Conservation (phyloP, 2,888 invertebrate genomes). For the Cylindroiulus punctatus region DNA sequence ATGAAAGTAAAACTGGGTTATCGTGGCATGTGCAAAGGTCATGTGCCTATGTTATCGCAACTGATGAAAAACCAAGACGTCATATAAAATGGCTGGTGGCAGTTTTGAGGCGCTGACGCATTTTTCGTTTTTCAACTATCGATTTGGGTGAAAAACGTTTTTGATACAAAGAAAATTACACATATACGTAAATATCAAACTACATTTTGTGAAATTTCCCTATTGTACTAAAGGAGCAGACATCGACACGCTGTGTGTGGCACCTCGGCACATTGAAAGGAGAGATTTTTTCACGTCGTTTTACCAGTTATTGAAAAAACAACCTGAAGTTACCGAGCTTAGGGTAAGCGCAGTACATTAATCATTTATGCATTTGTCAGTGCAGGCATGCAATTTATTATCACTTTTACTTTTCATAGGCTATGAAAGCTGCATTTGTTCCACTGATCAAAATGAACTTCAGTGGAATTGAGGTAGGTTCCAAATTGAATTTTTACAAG, state of each 20-base stretch:
- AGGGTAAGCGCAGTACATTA: conserved; percentile 72
- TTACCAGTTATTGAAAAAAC: conserved; percentile 86
- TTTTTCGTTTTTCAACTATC: too few species aligned
- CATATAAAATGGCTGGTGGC: too few species aligned
- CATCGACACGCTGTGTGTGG: conserved; percentile 98
- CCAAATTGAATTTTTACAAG: background rate
- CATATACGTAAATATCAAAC: background rate
- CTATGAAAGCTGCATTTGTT: conserved; percentile 98
- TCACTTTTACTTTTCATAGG: conserved; percentile 67
- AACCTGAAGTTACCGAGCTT: conserved; percentile 85
- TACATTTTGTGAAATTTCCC: too few species aligned
- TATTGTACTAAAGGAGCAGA: conserved; percentile 76
- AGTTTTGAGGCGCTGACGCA: too few species aligned
- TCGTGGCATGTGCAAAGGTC: too few species aligned
- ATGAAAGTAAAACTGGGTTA: too few species aligned
- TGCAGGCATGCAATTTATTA: background rate
- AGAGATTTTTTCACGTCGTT: conserved; percentile 96
- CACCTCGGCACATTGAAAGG: conserved; percentile 93
- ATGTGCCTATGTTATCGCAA: too few species aligned
- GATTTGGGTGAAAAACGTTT: too few species aligned
- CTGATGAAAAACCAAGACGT: too few species aligned
- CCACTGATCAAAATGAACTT: conserved; percentile 99
- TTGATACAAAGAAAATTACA: too few species aligned
- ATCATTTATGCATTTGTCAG: background rate
- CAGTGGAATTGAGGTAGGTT: conserved; percentile 87